A percentile compares a stretch with the other conserved stretches of the same genome.
These are phyloP conservation scores for Chrysodeixis includens DNA, from an alignment of 2,888 invertebrate species.

Conservation along the genomic window DNA sequence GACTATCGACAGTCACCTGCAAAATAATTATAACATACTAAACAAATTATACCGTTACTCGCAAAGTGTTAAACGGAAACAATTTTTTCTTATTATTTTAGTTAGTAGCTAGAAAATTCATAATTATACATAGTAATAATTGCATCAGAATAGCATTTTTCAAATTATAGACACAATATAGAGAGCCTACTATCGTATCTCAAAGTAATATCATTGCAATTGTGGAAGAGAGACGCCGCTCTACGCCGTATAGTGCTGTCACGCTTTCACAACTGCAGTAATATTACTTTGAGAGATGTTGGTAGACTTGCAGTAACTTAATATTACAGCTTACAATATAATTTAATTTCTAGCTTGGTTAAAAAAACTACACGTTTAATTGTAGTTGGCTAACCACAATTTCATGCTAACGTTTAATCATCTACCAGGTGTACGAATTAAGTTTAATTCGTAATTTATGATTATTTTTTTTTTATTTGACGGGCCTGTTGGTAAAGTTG, in stretches of 20 bases:
- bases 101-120: background rate
- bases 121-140: conserved; percentile 35
- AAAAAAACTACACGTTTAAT: conserved; percentile 23
- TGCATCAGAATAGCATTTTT: conserved; percentile 15
- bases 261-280: too few relatives aligned
- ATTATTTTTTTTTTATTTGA: too few relatives aligned
- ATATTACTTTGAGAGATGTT: too few relatives aligned
- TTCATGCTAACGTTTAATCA: conserved; percentile 33
- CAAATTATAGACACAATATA: conserved; percentile 26
- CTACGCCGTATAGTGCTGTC: too few relatives aligned
- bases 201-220: too few relatives aligned
- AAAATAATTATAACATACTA: background rate
- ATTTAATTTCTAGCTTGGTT: conserved; percentile 17
- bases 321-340: conserved; percentile 6
- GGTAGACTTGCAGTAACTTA: too few relatives aligned
- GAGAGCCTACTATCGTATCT: too few relatives aligned
- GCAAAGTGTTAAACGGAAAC: conserved; percentile 1
- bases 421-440: conserved; percentile 29
- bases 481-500: too few relatives aligned
- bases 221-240: too few relatives aligned
- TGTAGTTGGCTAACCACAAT: conserved; percentile 21
- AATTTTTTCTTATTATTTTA: background rate
- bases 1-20: background rate
- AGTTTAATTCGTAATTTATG: conserved; percentile 12
- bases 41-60: background rate